Percentiles rank a stretch among this genome's conserved stretches.
These are phyloP conservation scores for Saimiri boliviensis DNA, from an alignment of 2,113 vertebrate genomes.

Conservation along the genomic window DNA sequence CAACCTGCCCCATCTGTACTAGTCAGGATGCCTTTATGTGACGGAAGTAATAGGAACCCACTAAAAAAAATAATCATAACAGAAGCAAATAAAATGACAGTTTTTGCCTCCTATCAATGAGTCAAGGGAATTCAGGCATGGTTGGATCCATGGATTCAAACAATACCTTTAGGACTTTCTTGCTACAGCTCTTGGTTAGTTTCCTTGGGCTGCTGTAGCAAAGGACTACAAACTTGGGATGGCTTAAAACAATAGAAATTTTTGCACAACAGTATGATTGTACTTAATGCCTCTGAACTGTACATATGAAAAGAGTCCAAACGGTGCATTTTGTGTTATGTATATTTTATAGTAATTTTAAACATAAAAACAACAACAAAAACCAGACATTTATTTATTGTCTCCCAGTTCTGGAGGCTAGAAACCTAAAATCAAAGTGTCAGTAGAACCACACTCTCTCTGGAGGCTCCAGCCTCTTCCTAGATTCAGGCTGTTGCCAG, in stretches of 20 bases:
- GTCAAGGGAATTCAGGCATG: neutral
- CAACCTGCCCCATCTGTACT: neutral
- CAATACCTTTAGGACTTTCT: neutral
- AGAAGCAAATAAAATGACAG: slow-evolving; percentile 14
- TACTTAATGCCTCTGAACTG: neutral
- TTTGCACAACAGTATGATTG: neutral
- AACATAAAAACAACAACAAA: neutral
- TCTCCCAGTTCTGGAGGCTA: neutral
- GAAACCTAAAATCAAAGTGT: neutral
- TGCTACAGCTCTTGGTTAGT: neutral
- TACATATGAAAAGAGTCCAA: neutral
- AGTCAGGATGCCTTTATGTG: neutral
- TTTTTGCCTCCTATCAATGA: neutral
- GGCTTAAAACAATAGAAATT: neutral
- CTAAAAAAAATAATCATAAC: neutral
- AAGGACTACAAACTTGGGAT: neutral
- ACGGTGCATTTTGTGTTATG: neutral
- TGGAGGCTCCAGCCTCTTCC: neutral
- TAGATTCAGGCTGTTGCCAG: neutral
- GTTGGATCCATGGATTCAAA: neutral
- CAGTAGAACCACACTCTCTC: neutral
- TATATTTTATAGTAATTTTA: neutral
- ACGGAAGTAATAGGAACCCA: neutral
- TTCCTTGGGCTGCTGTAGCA: neutral
- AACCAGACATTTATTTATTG: neutral